Percentiles rank a stretch among this genome's conserved stretches.
These are phyloP conservation scores for Fulmarus glacialis DNA, from an alignment of 2,113 vertebrate genomes.

Conservation along the genomic window DNA sequence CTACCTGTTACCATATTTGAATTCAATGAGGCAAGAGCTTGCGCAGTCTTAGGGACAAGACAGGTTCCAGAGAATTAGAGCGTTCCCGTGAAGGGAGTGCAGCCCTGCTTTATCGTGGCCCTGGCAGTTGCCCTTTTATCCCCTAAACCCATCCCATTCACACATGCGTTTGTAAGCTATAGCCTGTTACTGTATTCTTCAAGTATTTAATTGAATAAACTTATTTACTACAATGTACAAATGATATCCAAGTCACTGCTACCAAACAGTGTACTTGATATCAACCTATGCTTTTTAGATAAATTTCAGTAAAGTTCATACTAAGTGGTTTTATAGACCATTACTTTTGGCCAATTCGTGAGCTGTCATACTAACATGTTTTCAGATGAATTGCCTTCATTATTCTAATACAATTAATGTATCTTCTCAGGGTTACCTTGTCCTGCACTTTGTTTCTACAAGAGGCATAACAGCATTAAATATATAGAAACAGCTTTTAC, in stretches of 20 bases:
- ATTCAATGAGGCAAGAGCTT: not conserved
- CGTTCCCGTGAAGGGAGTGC: accelerated
- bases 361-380: not conserved
- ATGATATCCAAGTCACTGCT: not conserved
- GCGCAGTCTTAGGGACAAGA: not conserved
- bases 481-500: not conserved
- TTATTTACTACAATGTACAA: not conserved
- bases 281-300: not conserved
- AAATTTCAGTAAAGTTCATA: not conserved
- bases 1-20: not conserved
- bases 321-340: conserved; percentile 17
- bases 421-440: not conserved
- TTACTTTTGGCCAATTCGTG: conserved; percentile 30
- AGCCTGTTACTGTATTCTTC: not conserved
- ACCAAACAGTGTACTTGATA: not conserved
- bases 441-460: not conserved
- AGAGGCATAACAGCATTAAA: not conserved
- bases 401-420: conserved; percentile 17
- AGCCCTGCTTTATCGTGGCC: not conserved
- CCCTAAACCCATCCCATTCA: not conserved
- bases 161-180: accelerated
- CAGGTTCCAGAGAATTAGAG: not conserved
- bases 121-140: not conserved
- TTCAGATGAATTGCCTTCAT: conserved; percentile 31
- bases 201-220: not conserved